Percentiles rank a stretch among this genome's conserved stretches.
phyloP scores from a whole-genome alignment of 2,113 vertebrate genomes.

The Gambusia affinis region DNA sequence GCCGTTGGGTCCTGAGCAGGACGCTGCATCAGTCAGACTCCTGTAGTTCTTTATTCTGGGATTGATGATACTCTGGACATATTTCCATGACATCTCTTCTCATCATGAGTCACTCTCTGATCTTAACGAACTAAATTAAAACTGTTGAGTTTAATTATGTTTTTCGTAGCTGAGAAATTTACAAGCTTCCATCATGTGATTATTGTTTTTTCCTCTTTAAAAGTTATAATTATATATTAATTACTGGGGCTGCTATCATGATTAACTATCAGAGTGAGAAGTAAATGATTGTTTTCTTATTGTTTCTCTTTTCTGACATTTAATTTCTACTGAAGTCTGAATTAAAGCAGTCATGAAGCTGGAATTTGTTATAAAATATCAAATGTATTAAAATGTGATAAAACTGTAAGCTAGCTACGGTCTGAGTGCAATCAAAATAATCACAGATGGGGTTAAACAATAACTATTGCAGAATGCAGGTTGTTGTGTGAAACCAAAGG shows the following conservation, averaged over 20 bases:
- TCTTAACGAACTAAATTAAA: background rate
- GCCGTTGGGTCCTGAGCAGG: constrained; percentile 37
- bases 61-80: background rate
- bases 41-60: constrained; percentile 4
- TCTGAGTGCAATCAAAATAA: background rate
- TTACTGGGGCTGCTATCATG: constrained; percentile 55
- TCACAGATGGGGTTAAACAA: too few species aligned
- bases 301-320: background rate
- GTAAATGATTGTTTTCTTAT: constrained; percentile 36
- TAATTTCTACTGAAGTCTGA: background rate
- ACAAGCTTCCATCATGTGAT: constrained; percentile 47
- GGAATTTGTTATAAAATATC: background rate
- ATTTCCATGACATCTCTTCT: background rate
- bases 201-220: constrained; percentile 46
- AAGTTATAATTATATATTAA: constrained; percentile 69
- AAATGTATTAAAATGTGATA: background rate
- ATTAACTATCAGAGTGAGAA: constrained; percentile 74
- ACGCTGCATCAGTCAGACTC: constrained; percentile 50
- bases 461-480: too few species aligned
- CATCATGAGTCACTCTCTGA: background rate
- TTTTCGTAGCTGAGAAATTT: constrained; percentile 47
- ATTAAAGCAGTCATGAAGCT: background rate
- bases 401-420: too few species aligned
- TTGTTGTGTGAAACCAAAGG: background rate
- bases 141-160: constrained; percentile 11